Percentiles rank a stretch among this genome's conserved stretches.
Evolutionary conservation across 2,113 vertebrate species (phyloP).

Genomic region (Pedetes capensis): DNA sequence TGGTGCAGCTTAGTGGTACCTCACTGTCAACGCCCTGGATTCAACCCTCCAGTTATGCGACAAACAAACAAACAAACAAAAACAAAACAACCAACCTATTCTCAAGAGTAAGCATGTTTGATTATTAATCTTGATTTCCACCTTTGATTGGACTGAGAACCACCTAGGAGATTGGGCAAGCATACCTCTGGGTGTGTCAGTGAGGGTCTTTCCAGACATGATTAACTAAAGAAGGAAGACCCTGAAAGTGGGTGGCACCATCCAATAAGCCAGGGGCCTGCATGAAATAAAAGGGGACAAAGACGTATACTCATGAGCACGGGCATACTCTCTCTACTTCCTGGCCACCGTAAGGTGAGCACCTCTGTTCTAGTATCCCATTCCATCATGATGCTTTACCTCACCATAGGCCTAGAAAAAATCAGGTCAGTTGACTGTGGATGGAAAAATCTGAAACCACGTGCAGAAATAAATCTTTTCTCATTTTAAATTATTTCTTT

Average conservation of each 20-base stretch:
- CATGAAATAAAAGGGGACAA: neutral
- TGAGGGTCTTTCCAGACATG: neutral
- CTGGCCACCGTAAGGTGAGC: neutral
- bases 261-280: too few relatives aligned
- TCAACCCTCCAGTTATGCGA: too few relatives aligned
- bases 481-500: neutral
- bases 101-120: neutral
- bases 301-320: neutral
- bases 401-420: too few relatives aligned
- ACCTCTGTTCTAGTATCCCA: neutral
- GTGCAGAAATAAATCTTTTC: neutral
- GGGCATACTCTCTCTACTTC: neutral
- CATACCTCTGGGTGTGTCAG: neutral
- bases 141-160: neutral
- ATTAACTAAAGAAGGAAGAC: neutral
- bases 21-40: too few relatives aligned
- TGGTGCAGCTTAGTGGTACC: too few relatives aligned
- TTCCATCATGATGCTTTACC: too few relatives aligned
- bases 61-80: too few relatives aligned
- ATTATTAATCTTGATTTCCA: neutral
- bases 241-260: neutral
- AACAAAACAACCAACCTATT: too few relatives aligned
- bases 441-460: neutral
- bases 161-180: neutral
- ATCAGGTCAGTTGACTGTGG: too few relatives aligned